phyloP scores from a whole-genome alignment of 1,140 invertebrate species.

The Lutraria rhynchaena region DNA sequence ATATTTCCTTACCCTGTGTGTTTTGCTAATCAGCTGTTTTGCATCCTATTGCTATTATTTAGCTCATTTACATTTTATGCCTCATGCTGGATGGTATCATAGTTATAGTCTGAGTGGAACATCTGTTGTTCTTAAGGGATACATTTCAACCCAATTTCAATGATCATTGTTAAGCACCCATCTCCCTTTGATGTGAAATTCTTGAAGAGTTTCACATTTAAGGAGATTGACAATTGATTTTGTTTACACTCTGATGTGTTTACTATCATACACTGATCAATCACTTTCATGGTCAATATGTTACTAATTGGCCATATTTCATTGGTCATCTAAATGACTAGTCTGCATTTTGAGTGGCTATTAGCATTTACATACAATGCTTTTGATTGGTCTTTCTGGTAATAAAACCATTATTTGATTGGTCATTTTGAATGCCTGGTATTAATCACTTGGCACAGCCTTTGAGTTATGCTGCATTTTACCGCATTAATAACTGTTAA shows the following conservation, averaged over 20 bases:
- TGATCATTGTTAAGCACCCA: too few species aligned
- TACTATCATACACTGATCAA: background rate
- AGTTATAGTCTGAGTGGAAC: too few species aligned
- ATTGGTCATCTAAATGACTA: conserved; percentile 40
- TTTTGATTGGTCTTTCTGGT: conserved; percentile 2
- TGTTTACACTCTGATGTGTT: background rate
- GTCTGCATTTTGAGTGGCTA: conserved; percentile 18
- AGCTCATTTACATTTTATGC: too few species aligned
- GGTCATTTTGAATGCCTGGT: conserved; percentile 5
- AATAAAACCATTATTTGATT: conserved; percentile 34
- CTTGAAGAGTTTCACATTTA: conserved; percentile 8
- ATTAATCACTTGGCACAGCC: too few species aligned
- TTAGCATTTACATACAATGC: background rate
- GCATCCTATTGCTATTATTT: too few species aligned
- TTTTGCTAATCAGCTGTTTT: too few species aligned
- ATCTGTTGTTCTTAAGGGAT: too few species aligned
- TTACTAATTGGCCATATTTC: conserved; percentile 42
- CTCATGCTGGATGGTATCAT: too few species aligned
- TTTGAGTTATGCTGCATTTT: too few species aligned
- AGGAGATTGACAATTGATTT: background rate
- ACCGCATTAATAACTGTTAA: too few species aligned
- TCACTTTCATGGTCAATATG: conserved; percentile 34
- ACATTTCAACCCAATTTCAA: too few species aligned
- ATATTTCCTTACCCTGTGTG: too few species aligned
- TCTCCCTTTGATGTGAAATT: background rate